These are phyloP conservation scores for Chrysocyon brachyurus DNA, from an alignment of 2,797 vertebrate species.

Conservation along the genomic window DNA sequence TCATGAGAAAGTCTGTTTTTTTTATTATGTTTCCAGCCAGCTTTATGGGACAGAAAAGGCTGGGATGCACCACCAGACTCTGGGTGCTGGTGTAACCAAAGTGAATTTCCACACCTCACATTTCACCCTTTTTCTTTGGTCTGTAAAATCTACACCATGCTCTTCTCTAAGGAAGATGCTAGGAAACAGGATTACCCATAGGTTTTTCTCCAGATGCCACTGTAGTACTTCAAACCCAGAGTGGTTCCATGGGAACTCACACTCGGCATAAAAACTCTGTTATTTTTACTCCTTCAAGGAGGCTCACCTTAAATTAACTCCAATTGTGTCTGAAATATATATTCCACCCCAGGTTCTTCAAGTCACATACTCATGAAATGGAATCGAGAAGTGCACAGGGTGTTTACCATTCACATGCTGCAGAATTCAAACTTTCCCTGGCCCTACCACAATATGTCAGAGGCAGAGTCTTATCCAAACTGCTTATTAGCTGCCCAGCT, in stretches of 20 bases:
- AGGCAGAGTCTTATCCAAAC: constrained; percentile 20
- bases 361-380: constrained; percentile 65
- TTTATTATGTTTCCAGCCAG: constrained; percentile 63
- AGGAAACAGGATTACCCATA: constrained; percentile 49
- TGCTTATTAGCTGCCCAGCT: constrained; percentile 39
- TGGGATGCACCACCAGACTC: neutral
- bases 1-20: constrained; percentile 51
- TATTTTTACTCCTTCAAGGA: constrained; percentile 74
- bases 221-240: constrained; percentile 66
- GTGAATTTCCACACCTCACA: neutral
- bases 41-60: constrained; percentile 63
- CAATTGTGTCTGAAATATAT: constrained; percentile 77
- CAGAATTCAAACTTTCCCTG: constrained; percentile 21
- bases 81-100: constrained; percentile 11
- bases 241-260: constrained; percentile 68
- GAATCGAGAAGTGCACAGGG: constrained; percentile 47
- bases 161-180: constrained; percentile 70
- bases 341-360: constrained; percentile 67
- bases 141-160: constrained; percentile 48
- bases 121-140: constrained; percentile 23
- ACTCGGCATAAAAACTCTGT: constrained; percentile 62
- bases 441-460: neutral
- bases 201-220: constrained; percentile 66
- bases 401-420: constrained; percentile 45
- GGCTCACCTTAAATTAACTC: constrained; percentile 78